Percentiles rank a stretch among this genome's conserved stretches.
These are phyloP conservation scores for Carabus problematicus DNA, from an alignment of 2,888 invertebrate species.

Conservation along the genomic window DNA sequence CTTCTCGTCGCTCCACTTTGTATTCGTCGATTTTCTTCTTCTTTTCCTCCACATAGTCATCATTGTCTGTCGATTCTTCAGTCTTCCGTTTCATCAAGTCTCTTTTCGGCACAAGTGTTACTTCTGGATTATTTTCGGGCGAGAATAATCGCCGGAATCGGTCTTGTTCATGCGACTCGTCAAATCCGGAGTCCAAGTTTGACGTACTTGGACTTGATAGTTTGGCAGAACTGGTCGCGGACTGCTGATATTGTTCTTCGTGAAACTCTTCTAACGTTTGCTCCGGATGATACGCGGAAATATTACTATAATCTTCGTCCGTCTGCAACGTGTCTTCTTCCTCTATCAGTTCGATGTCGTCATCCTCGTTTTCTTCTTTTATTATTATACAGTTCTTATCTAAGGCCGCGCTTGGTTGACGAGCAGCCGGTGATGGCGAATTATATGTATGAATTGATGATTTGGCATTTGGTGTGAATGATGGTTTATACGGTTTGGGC, in stretches of 20 bases:
- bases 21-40: constrained; percentile 13
- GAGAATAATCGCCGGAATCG: constrained; percentile 15
- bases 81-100: constrained; percentile 6
- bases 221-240: not conserved
- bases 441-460: not conserved
- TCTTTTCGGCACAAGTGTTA: constrained; percentile 28
- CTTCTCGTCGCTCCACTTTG: not conserved
- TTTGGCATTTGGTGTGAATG: not conserved
- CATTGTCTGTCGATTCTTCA: not conserved
- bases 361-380: constrained; percentile 17
- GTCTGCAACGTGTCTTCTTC: constrained; percentile 18
- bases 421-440: not conserved
- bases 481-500: constrained; percentile 2
- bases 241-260: constrained; percentile 1
- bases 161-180: constrained; percentile 6
- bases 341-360: constrained; percentile 29
- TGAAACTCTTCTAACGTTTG: constrained; percentile 5
- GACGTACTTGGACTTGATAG: not conserved
- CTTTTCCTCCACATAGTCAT: constrained; percentile 15
- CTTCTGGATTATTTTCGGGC: constrained; percentile 17
- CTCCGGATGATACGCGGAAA: constrained; percentile 7
- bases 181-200: constrained; percentile 21
- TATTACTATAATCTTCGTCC: constrained; percentile 23
- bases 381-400: constrained; percentile 5
- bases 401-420: not conserved